A percentile compares a stretch with the other conserved stretches of the same genome.
Conservation (phyloP, 2,888 invertebrate genomes). For the Gastrophysa polygoni region DNA sequence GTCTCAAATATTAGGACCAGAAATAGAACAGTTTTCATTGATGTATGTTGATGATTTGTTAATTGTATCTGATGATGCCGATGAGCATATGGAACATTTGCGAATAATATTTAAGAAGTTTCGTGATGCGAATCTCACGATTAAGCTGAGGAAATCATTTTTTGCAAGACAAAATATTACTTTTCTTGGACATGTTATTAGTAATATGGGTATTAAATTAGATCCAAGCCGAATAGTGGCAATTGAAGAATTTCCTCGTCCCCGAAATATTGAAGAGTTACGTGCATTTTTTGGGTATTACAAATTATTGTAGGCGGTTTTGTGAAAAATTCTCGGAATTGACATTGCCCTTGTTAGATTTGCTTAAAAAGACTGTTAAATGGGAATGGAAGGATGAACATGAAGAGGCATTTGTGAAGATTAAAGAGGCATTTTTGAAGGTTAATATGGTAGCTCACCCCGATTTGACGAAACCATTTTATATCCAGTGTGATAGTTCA, state of each 20-base stretch:
- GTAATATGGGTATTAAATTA: background rate
- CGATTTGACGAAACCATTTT: no score
- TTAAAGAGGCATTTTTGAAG: no score
- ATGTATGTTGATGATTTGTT: constrained; percentile 6
- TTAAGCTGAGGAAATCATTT: background rate
- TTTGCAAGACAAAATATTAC: background rate
- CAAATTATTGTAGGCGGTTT: background rate
- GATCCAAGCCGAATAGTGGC: background rate
- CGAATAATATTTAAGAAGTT: background rate
- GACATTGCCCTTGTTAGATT: background rate
- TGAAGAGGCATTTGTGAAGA: no score
- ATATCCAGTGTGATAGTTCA: no score
- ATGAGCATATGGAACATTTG: background rate
- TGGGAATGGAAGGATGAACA: no score
- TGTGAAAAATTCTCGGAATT: background rate
- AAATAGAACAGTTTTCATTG: background rate
- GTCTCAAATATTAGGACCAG: background rate
- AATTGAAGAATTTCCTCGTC: background rate
- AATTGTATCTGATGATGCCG: background rate
- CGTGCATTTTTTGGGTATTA: background rate
- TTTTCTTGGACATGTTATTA: constrained; percentile 7
- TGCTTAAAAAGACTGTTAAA: background rate
- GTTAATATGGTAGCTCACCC: no score
- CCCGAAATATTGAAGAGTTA: background rate
- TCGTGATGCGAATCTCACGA: background rate